Percentiles rank a stretch among this genome's conserved stretches.
phyloP scores from a whole-genome alignment of 2,888 invertebrate genomes.

The Ormyrus rosae region DNA sequence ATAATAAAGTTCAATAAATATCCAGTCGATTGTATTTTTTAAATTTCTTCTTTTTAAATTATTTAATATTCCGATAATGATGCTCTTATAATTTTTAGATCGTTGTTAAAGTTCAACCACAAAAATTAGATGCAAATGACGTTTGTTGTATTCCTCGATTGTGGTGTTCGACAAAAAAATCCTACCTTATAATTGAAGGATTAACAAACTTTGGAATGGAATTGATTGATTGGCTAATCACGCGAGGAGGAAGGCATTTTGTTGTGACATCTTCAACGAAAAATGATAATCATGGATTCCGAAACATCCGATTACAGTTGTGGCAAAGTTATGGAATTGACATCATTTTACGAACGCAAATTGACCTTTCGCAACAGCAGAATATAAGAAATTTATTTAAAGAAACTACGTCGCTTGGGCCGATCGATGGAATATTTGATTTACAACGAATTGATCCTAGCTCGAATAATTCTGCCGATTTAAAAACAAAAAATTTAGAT shows the following conservation, averaged over 20 bases:
- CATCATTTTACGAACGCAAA: constrained; percentile 40
- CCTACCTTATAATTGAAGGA: constrained; percentile 84
- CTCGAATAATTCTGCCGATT: neutral
- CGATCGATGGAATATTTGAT: constrained; percentile 58
- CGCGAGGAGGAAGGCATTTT: constrained; percentile 56
- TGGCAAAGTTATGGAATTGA: constrained; percentile 56
- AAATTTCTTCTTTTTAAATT: too few species aligned
- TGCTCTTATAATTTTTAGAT: constrained; percentile 50
- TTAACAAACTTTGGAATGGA: constrained; percentile 79
- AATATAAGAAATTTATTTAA: constrained; percentile 53
- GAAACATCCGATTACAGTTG: constrained; percentile 40
- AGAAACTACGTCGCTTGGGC: constrained; percentile 48
- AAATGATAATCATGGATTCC: constrained; percentile 33
- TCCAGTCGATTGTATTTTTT: too few species aligned
- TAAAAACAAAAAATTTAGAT: constrained; percentile 51
- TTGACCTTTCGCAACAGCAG: constrained; percentile 48
- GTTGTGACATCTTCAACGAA: constrained; percentile 49
- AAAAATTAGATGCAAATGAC: constrained; percentile 10
- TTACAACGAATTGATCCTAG: constrained; percentile 37
- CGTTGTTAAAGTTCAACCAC: constrained; percentile 62
- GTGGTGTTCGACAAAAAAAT: constrained; percentile 74
- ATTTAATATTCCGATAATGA: too few species aligned
- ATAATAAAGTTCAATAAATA: too few species aligned
- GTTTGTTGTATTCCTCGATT: constrained; percentile 74
- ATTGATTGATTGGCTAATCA: constrained; percentile 57